A percentile compares a stretch with the other conserved stretches of the same genome.
Evolutionary conservation across 2,113 vertebrate genomes (phyloP).

Genomic region (Chamaea fasciata): DNA sequence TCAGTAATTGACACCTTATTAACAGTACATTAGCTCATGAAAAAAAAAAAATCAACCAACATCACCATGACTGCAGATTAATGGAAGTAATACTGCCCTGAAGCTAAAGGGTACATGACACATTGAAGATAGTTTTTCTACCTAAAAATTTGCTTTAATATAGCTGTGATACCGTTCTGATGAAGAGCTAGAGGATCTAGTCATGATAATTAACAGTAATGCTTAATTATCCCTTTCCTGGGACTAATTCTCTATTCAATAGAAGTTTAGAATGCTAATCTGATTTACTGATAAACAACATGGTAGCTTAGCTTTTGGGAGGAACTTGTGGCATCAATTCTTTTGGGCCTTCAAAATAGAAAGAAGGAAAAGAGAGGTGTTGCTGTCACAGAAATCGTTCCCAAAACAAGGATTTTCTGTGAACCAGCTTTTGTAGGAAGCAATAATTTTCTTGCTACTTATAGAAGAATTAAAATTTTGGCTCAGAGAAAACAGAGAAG

Average conservation of each 20-base stretch:
- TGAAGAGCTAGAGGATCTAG: neutral
- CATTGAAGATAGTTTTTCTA: neutral
- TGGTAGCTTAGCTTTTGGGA: neutral
- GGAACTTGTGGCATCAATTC: neutral
- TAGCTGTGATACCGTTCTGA: neutral
- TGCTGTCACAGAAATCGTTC: neutral
- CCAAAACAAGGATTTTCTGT: neutral
- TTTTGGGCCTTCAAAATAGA: neutral
- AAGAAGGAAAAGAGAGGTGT: neutral
- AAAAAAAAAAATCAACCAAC: neutral
- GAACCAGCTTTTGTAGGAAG: neutral
- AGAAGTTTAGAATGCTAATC: accelerated
- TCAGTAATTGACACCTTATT: constrained; percentile 31
- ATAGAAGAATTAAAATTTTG: neutral
- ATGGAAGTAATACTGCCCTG: neutral
- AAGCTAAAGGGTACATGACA: neutral
- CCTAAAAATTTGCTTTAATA: neutral
- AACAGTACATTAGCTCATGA: constrained; percentile 1
- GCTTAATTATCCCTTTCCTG: neutral
- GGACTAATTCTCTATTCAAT: neutral
- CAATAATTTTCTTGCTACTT: neutral
- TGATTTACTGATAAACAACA: neutral
- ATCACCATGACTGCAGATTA: neutral
- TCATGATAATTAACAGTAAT: neutral
- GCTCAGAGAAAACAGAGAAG: neutral